Evolutionary conservation across 2,888 invertebrate genomes (phyloP), one percentile per base, ranked within the genome.

Genomic region (Scaptomyza polygonia): DNA sequence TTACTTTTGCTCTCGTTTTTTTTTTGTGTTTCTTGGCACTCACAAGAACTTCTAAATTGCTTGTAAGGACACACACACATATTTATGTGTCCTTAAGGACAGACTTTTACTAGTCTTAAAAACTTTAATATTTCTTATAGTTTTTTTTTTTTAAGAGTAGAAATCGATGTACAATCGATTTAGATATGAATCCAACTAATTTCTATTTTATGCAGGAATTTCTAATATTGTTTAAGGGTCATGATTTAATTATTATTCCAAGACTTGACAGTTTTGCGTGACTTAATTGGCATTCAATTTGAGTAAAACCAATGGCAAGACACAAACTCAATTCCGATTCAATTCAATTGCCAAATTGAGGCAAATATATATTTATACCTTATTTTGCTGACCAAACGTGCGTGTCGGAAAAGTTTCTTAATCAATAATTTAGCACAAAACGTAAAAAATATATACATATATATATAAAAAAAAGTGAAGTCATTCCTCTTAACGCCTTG

Each of bases 361-460:
- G 48, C 51, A 63, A 43, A 59, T 74, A 30, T 56, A 48, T 27
- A 39, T 47, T 5, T 32, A n/a, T n/a, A n/a, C 21, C 5, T 2
- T 34, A 5, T 58, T 48, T 32, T 21, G 56, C 57, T 66, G 72
- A 44, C 67, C 66, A 62, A 44, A 70, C 77, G 77, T 77, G 69
- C 74, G 71, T 63, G 59, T 42, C 71, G 62, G 57, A 42, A 58
- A 86, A 80, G 53, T 77, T 83, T 68, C 71, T 79, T 83, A 80
- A 86, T 83, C 82, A 83, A 83, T 86, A 86, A 83, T 77, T 83
- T 74, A 66, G 49, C 66, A 67, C 39, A 70, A 77, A 16, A 53
- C 69, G 59, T 54, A 49, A 44, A 63, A 53, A 54, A 21, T 64
- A 39, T n/a, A n/a, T 8, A 36, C n/a, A n/a, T n/a, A n/a, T n/a